Evolutionary conservation across 2,888 invertebrate genomes (phyloP), one percentile per base, ranked within the genome.

Genomic region (Rosalia funebris): DNA sequence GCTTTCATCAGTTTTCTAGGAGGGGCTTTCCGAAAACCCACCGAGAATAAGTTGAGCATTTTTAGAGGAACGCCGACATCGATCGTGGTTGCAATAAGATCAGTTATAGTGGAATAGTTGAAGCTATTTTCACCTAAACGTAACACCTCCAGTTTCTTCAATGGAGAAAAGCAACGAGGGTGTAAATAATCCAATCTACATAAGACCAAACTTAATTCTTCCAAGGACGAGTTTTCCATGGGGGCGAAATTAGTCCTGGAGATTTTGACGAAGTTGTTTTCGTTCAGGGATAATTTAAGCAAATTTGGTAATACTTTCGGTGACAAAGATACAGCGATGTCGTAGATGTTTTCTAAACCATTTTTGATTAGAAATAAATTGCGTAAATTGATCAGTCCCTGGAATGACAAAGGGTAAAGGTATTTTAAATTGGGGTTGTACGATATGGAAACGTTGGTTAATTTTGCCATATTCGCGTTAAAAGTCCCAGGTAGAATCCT

Each of bases 171-270:
- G 63, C 83, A 82, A 31, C 82, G 75, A 0, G 84, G 82, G 69
- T 87, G 82, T 37, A 88, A 82, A 41, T 77, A 81, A 57, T 86
- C 85, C 17, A 86, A 75, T 69, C 84, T 82, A 68, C 87, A 87
- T 36, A 86, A 77, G 61, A 82, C 81, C 32, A 88, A 71, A 68
- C 83, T 82, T 1, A 88, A 74, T 68, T 82, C 83, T 57, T 77
- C 75, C 19, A 88, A 68, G 1, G 59, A 61, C 1, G 83, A 82
- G 1, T 83, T 84, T 45, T 69, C 69, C 84, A 88, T 84, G 0
- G 81, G 73, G 9, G 62, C 46, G 61, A 87, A 87, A 39, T 84
- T 83, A 14, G 80, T 62, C 58, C 81, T 77, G 0, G 77, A 68
- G 7, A 88, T 82, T 2, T 66, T 69, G 56, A 81, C 79, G 39